Evolutionary conservation across 2,888 invertebrate species (phyloP), one percentile per base, ranked within the genome.

Genomic region (Cotesia congregata): DNA sequence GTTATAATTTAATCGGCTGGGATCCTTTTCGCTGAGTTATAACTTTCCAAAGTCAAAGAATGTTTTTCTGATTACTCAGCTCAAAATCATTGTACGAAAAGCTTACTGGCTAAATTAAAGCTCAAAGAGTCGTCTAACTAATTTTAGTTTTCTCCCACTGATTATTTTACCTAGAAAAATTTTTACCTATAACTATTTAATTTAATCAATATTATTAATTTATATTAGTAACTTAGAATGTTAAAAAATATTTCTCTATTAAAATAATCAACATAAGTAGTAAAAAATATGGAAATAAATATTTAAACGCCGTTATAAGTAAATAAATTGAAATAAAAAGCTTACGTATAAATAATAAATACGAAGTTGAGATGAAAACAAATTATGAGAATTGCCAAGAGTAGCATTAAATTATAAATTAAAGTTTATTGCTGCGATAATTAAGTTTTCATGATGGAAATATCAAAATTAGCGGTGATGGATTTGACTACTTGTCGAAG

Each of bases 401-500:
- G 50, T 50, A 50, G 50, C 12, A 50, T 50, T 50, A 50, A 50
- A 50, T 50, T 50, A 50, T 50, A 50, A 50, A 50, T 50, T 50
- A 50, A 50, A 50, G 50, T 62, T 20, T 62, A 62, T 20, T n/a
- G 7, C 38, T 38, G 20, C 30, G 12, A 65, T 65, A 65, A 65
- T 65, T 65, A 65, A 65, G 38, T 65, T 65, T 65, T 65, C 65
- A 65, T 65, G 65, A 30, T 30, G 65, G 30, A 65, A 65, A 65
- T 65, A 65, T 65, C 65, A 12, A 65, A 65, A 65, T 65, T 65
- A 65, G 65, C 65, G 12, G 65, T 65, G 38, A 65, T 65, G 38
- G 65, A 65, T 65, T 20, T 65, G 38, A 65, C 65, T 70, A 60
- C 30, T 70, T 70, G 70, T 59, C 60, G 50, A 70, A 70, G 60